A percentile compares a stretch with the other conserved stretches of the same genome.
Evolutionary conservation across 2,797 vertebrate species (phyloP).

Genomic region (Poecilia wingei): DNA sequence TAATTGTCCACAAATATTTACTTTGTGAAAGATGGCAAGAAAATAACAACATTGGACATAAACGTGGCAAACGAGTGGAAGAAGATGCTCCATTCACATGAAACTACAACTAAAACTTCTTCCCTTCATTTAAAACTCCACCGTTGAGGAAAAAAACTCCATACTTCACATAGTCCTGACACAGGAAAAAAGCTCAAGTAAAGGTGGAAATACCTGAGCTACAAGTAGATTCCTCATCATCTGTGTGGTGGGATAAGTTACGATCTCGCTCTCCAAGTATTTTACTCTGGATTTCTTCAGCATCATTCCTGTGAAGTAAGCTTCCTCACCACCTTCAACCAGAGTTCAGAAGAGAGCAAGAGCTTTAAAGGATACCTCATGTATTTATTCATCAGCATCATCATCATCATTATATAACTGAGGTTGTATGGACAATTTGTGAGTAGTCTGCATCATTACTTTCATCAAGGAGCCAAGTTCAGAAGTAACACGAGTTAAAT

Average conservation of each 20-base stretch:
- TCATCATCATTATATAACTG: too few relatives aligned
- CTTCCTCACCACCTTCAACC: conserved; percentile 83
- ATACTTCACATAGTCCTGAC: background rate
- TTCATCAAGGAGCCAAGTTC: background rate
- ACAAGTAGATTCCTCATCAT: conserved; percentile 96
- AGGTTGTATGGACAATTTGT: background rate
- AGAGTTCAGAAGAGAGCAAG: background rate
- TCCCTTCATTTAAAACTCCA: background rate
- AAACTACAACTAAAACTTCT: background rate
- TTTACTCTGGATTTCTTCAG: conserved; percentile 91
- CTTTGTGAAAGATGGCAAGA: background rate
- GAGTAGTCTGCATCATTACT: background rate
- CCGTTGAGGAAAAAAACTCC: background rate
- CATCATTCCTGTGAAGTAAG: conserved; percentile 93
- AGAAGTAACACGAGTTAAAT: background rate
- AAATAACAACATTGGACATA: background rate
- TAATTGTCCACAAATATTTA: background rate
- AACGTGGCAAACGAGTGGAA: background rate
- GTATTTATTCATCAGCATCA: background rate
- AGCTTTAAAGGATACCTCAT: background rate
- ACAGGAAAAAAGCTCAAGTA: background rate
- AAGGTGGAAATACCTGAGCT: conserved; percentile 82
- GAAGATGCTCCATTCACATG: background rate
- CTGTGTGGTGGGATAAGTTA: conserved; percentile 85
- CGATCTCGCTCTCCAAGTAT: conserved; percentile 85